Conservation (phyloP, 2,113 vertebrate genomes). For the Corythornis vintsioides region DNA sequence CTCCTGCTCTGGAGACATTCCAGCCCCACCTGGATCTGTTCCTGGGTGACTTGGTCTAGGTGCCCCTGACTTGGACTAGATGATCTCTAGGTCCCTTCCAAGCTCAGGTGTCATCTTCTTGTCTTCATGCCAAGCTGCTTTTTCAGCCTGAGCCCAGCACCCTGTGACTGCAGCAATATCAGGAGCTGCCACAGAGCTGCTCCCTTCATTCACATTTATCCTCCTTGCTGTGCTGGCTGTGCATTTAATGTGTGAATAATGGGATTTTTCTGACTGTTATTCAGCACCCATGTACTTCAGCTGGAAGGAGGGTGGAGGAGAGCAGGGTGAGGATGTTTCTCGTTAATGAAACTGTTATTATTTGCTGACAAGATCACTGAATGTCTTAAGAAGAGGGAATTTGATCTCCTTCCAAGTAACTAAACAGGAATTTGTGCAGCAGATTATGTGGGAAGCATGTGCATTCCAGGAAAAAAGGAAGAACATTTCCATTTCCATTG, state of each 20-base stretch:
- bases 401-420: constrained; percentile 36
- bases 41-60: too few relatives aligned
- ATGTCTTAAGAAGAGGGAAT: constrained; percentile 12
- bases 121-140: background rate
- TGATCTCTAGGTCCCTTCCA: too few relatives aligned
- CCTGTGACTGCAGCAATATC: background rate
- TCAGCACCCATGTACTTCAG: background rate
- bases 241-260: background rate
- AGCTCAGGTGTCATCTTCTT: background rate
- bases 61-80: too few relatives aligned
- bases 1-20: too few relatives aligned
- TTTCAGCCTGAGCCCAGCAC: background rate
- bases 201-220: background rate
- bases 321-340: background rate
- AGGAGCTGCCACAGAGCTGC: background rate
- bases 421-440: background rate
- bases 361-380: constrained; percentile 16
- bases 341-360: constrained; percentile 4
- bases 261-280: background rate
- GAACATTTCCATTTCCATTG: background rate
- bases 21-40: too few relatives aligned
- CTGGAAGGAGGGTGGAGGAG: background rate
- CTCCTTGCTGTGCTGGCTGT: background rate
- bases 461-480: background rate
- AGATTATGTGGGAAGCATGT: background rate